Evolutionary conservation across 2,113 vertebrate genomes (phyloP).

Genomic region (Mormyrus iriodes): DNA sequence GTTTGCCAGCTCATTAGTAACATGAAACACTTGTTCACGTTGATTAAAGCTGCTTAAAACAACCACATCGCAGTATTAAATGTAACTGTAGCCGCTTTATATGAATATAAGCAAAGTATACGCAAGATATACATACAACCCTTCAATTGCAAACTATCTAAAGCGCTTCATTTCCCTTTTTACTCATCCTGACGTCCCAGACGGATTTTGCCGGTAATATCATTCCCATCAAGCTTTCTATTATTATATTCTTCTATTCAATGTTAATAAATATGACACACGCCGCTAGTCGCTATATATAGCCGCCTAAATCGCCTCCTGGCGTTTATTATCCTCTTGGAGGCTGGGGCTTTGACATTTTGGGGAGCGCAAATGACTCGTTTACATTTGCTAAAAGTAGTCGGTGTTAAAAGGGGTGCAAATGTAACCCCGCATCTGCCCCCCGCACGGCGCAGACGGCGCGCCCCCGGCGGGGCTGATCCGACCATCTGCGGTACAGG

Average conservation of each 20-base stretch:
- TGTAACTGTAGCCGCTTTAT: neutral
- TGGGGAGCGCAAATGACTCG: neutral
- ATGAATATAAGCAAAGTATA: neutral
- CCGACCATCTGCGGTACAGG: neutral
- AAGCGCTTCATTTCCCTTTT: neutral
- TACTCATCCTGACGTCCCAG: neutral
- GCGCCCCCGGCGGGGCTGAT: neutral
- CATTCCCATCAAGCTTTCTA: neutral
- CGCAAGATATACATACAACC: neutral
- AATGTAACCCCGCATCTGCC: neutral
- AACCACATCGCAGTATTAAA: neutral
- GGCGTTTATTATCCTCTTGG: neutral
- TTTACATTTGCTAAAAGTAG: neutral
- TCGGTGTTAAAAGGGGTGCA: neutral
- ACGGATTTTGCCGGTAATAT: neutral
- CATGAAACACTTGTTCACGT: neutral
- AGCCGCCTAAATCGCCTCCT: neutral
- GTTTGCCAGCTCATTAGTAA: neutral
- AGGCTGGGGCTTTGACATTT: neutral
- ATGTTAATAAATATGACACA: neutral
- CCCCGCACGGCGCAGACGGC: neutral
- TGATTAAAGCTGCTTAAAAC: neutral
- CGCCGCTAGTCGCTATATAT: neutral
- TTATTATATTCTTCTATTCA: too few species aligned
- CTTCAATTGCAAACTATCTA: neutral